These are phyloP conservation scores for Hesperia comma DNA, from an alignment of 2,888 invertebrate genomes.

Conservation along the genomic window DNA sequence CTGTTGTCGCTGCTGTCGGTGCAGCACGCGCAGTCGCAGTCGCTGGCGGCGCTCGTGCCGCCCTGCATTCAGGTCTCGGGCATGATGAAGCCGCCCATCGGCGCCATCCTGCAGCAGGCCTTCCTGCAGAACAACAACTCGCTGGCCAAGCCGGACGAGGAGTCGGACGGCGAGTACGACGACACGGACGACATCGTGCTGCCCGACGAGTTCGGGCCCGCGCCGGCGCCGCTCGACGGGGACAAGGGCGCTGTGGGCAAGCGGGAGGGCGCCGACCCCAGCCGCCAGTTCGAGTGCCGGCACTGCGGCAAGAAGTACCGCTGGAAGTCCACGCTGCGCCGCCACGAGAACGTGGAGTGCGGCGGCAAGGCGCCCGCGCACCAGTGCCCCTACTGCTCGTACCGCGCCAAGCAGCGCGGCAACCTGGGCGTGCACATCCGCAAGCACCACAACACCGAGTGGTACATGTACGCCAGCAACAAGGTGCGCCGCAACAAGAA, in stretches of 20 bases:
- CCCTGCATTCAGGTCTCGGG: slow-evolving; percentile 61
- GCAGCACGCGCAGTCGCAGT: slow-evolving; percentile 56
- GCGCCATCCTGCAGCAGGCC: slow-evolving; percentile 62
- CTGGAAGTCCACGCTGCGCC: slow-evolving; percentile 92
- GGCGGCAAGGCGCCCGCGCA: slow-evolving; percentile 92
- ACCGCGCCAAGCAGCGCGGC: slow-evolving; percentile 91
- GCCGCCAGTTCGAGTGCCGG: slow-evolving; percentile 89
- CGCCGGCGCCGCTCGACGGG: slow-evolving; percentile 51
- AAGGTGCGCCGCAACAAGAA: slow-evolving; percentile 78
- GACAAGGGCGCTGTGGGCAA: slow-evolving; percentile 60
- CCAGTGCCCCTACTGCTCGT: slow-evolving; percentile 91
- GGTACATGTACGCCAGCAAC: slow-evolving; percentile 79
- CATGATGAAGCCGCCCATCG: slow-evolving; percentile 50
- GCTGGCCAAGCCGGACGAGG: slow-evolving; percentile 72
- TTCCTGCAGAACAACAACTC: slow-evolving; percentile 73
- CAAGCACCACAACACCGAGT: slow-evolving; percentile 87
- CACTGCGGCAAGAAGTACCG: slow-evolving; percentile 94
- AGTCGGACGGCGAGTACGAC: too few species aligned
- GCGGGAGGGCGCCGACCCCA: slow-evolving; percentile 78
- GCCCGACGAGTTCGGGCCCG: slow-evolving; percentile 59
- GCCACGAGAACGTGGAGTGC: slow-evolving; percentile 93
- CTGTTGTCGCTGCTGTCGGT: slow-evolving; percentile 76
- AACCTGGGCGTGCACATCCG: slow-evolving; percentile 92
- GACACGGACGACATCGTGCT: slow-evolving; percentile 82
- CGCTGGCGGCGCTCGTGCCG: slow-evolving; percentile 60